Evolutionary conservation across 1,140 invertebrate species (phyloP).

Genomic region (Caerostris extrusa): DNA sequence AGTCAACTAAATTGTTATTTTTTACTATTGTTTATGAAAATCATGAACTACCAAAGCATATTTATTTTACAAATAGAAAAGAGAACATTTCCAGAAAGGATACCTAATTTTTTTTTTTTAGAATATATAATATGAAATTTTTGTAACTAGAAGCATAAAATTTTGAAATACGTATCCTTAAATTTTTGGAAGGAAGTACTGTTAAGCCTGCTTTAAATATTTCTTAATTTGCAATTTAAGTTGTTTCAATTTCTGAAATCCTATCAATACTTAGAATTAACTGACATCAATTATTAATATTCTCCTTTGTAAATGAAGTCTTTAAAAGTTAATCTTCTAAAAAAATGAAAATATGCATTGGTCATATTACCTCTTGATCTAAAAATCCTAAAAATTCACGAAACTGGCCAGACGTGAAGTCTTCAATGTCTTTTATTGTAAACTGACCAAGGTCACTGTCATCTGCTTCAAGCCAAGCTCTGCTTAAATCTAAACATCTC

Average conservation of each 20-base stretch:
- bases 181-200: neutral
- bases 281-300: neutral
- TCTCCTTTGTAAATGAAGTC: neutral
- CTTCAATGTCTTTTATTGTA: slow-evolving; percentile 82
- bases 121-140: no score
- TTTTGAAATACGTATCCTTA: neutral
- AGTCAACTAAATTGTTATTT: no score
- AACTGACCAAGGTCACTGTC: slow-evolving; percentile 82
- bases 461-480: slow-evolving; percentile 84
- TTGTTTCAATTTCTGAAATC: neutral
- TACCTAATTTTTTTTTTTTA: no score
- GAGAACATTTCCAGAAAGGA: no score
- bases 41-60: no score
- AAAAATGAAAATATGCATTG: neutral
- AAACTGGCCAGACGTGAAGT: slow-evolving; percentile 87
- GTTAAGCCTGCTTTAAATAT: neutral
- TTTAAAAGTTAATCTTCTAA: neutral
- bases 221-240: neutral
- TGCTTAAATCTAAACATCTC: slow-evolving; percentile 85
- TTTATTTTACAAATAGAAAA: no score
- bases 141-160: no score
- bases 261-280: neutral
- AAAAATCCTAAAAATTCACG: slow-evolving; percentile 89
- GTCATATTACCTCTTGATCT: slow-evolving; percentile 82
- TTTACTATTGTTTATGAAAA: no score